Evolutionary conservation across 2,113 vertebrate species (phyloP).

Genomic region (Amphiprion ocellaris): DNA sequence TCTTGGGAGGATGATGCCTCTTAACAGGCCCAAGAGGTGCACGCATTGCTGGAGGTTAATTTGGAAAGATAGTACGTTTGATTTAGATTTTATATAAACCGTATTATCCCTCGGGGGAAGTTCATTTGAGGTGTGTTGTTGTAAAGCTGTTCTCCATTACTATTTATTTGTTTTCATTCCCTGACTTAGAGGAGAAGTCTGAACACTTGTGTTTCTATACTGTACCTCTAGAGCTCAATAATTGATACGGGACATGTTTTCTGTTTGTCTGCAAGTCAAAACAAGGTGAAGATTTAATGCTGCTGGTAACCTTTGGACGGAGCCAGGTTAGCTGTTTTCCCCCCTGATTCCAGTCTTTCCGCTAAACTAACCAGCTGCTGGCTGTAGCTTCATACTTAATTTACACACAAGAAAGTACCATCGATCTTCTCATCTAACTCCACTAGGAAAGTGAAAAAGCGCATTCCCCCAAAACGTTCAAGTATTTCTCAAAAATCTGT

Average conservation of each 20-base stretch:
- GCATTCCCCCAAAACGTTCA: background rate
- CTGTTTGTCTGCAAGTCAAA: constrained; percentile 8
- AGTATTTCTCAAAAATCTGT: background rate
- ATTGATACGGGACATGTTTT: background rate
- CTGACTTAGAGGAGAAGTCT: background rate
- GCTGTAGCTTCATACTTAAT: constrained; percentile 4
- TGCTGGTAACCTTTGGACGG: background rate
- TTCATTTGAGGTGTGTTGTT: background rate
- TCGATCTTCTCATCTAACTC: background rate
- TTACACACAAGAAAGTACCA: background rate
- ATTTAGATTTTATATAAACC: constrained; percentile 17
- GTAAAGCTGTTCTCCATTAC: background rate
- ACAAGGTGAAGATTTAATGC: too few species aligned
- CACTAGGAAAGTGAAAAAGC: background rate
- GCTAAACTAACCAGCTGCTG: background rate
- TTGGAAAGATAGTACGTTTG: constrained; percentile 2
- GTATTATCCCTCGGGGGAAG: constrained; percentile 5
- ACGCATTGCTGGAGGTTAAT: background rate
- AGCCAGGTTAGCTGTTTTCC: background rate
- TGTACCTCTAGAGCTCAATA: background rate
- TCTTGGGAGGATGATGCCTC: constrained; percentile 7
- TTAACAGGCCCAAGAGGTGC: constrained; percentile 14
- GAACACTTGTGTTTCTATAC: background rate
- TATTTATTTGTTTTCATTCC: background rate
- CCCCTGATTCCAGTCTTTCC: background rate